phyloP scores from a whole-genome alignment of 2,113 vertebrate species.

The Myodes glareolus region DNA sequence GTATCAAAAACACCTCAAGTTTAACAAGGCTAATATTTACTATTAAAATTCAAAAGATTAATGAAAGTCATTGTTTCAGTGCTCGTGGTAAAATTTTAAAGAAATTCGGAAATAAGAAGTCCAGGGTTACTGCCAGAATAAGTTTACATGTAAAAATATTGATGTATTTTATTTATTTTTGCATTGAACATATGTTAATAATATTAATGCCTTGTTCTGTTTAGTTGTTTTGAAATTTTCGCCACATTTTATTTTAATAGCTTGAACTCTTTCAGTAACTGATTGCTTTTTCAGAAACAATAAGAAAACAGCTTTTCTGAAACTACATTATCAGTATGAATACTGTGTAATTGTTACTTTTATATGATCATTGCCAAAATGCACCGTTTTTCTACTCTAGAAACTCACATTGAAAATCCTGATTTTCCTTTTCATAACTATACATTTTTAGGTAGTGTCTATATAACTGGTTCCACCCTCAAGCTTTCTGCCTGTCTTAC shows the following conservation, averaged over 20 bases:
- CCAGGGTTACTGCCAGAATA: background rate
- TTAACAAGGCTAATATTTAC: background rate
- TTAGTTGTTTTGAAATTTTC: background rate
- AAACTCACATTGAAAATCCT: background rate
- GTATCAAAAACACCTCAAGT: background rate
- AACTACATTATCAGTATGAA: background rate
- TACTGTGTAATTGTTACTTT: background rate
- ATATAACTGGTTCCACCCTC: background rate
- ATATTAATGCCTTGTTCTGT: background rate
- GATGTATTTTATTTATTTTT: background rate
- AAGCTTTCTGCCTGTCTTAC: background rate
- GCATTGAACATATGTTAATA: background rate
- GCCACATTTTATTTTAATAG: background rate
- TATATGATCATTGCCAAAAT: background rate
- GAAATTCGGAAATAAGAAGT: background rate
- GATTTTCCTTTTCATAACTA: background rate
- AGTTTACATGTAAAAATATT: background rate
- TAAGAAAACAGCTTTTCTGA: background rate
- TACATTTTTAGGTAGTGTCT: background rate
- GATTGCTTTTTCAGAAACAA: background rate
- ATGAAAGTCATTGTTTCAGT: background rate
- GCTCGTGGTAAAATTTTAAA: background rate
- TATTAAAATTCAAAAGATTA: slow-evolving; percentile 38
- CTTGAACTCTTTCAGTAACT: background rate
- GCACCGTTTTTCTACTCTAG: background rate